Evolutionary conservation across 2,113 vertebrate species (phyloP).

Genomic region (Lepus americanus): DNA sequence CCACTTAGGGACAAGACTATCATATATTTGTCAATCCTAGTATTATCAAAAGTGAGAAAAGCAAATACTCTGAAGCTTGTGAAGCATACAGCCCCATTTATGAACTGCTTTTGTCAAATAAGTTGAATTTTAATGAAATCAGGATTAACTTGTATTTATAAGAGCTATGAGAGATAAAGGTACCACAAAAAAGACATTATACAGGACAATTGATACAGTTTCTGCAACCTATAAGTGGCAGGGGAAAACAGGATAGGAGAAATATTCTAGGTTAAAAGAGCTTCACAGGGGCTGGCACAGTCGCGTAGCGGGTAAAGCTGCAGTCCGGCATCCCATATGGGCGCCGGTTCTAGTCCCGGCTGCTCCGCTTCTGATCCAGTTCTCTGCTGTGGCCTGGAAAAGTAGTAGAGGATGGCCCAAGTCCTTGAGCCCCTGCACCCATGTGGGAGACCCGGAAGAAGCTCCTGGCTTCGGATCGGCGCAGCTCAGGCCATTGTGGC

Average conservation of each 20-base stretch:
- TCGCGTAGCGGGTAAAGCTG: too few relatives aligned
- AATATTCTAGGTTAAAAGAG: not conserved
- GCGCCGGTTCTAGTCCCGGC: too few relatives aligned
- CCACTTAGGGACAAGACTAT: not conserved
- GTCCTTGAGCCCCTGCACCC: too few relatives aligned
- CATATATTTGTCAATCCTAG: not conserved
- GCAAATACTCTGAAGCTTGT: not conserved
- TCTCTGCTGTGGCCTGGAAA: too few relatives aligned
- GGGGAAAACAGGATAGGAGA: not conserved
- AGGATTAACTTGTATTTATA: constrained; percentile 32
- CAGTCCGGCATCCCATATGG: too few relatives aligned
- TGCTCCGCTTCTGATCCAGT: too few relatives aligned
- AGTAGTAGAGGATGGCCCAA: too few relatives aligned
- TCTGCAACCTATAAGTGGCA: not conserved
- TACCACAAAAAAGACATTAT: not conserved
- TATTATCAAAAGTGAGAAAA: constrained; percentile 3
- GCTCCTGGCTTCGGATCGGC: too few relatives aligned
- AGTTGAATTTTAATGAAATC: not conserved
- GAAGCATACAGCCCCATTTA: constrained; percentile 37
- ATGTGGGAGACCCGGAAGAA: too few relatives aligned
- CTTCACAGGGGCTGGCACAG: too few relatives aligned
- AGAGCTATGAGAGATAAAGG: not conserved
- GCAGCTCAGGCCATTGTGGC: too few relatives aligned
- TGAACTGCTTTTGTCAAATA: constrained; percentile 31
- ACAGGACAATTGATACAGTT: constrained; percentile 2